A percentile compares a stretch with the other conserved stretches of the same genome.
phyloP scores from a whole-genome alignment of 1,140 invertebrate genomes.

The Geopemphigus sp. region DNA sequence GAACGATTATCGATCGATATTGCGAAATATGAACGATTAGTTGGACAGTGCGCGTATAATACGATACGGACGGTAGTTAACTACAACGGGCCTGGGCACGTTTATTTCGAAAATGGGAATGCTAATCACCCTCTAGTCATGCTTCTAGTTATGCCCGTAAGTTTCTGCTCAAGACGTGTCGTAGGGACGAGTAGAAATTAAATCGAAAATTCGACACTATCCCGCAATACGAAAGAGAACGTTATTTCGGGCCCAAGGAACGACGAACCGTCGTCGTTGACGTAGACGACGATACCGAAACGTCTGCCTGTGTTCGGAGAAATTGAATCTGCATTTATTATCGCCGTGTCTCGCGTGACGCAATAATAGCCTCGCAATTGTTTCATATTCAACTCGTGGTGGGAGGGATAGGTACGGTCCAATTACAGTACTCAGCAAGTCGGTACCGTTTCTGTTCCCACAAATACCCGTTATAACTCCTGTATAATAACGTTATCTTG shows the following conservation, averaged over 20 bases:
- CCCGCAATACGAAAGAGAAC: background rate
- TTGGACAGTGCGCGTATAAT: no score
- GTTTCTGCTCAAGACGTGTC: background rate
- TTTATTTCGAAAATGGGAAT: no score
- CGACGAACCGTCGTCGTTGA: background rate
- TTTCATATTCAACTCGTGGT: background rate
- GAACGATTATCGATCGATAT: no score
- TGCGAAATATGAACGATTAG: no score
- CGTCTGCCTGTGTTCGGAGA: background rate
- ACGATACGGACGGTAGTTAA: no score
- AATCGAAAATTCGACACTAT: conserved; percentile 17
- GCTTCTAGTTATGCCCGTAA: no score
- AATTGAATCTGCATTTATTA: conserved; percentile 40
- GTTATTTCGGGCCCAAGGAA: background rate
- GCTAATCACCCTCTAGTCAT: no score
- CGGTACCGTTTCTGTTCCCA: background rate
- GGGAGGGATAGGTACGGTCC: background rate
- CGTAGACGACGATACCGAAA: conserved; percentile 9
- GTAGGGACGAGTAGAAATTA: background rate
- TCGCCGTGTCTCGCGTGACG: background rate
- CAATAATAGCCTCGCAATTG: conserved; percentile 6
- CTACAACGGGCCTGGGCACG: no score
- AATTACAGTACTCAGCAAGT: background rate
- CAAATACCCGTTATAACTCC: no score
- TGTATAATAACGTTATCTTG: background rate